Conservation (phyloP, 1,140 invertebrate species). For the Apis cerana region DNA sequence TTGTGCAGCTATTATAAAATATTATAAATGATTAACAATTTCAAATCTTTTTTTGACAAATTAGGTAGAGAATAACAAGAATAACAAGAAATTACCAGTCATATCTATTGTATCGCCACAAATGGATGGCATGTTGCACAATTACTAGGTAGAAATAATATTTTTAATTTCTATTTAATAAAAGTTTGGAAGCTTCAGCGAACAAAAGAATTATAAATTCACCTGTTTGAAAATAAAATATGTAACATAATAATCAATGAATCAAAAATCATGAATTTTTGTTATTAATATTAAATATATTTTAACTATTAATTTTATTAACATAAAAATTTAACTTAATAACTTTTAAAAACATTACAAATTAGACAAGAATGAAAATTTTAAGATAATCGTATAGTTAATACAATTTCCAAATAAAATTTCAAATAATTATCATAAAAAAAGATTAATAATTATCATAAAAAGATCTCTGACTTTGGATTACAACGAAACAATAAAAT, state of each 20-base stretch:
- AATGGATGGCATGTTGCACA: slow-evolving; percentile 74
- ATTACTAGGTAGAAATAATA: neutral
- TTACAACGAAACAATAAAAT: slow-evolving; percentile 11
- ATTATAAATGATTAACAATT: slow-evolving; percentile 3
- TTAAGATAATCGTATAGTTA: neutral
- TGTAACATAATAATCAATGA: neutral
- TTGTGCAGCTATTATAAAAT: slow-evolving; percentile 56
- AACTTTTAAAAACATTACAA: neutral
- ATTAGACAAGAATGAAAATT: neutral
- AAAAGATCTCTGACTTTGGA: slow-evolving; percentile 1
- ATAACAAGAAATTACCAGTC: slow-evolving; percentile 63
- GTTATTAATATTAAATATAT: neutral
- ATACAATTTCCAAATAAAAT: neutral
- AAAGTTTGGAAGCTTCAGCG: neutral
- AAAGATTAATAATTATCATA: neutral
- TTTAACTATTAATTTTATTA: neutral
- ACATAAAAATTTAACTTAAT: neutral
- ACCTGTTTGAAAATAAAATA: slow-evolving; percentile 7
- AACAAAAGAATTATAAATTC: neutral
- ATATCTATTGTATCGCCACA: slow-evolving; percentile 73
- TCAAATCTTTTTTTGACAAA: slow-evolving; percentile 4
- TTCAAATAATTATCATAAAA: neutral
- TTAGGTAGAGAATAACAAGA: neutral
- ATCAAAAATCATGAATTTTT: neutral
- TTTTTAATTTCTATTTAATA: slow-evolving; percentile 7